Conservation (phyloP, 2,113 vertebrate species). For the Tragelaphus scriptus region DNA sequence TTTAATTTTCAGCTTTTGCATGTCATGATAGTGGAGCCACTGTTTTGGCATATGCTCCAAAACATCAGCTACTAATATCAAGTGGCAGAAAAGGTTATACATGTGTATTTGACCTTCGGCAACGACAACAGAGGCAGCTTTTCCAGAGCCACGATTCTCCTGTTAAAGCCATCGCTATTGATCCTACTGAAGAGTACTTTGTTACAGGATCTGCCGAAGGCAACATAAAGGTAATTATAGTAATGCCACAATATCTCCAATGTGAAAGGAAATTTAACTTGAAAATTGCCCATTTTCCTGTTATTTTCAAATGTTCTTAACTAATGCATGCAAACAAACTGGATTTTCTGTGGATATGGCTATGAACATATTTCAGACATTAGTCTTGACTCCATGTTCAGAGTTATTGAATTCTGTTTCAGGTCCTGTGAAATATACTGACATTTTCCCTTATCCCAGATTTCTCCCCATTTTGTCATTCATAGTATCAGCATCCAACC, state of each 20-base stretch:
- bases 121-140: constrained; percentile 88
- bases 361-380: background rate
- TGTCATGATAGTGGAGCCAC: constrained; percentile 97
- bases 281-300: background rate
- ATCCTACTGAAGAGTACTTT: constrained; percentile 92
- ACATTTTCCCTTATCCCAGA: background rate
- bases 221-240: constrained; percentile 91
- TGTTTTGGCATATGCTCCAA: constrained; percentile 91
- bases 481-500: background rate
- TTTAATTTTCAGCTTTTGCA: constrained; percentile 86
- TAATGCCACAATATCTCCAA: background rate
- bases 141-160: constrained; percentile 98
- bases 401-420: constrained; percentile 7
- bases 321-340: background rate
- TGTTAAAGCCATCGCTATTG: constrained; percentile 93
- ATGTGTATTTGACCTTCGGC: constrained; percentile 90
- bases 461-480: background rate
- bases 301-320: constrained; percentile 8
- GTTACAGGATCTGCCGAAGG: constrained; percentile 98
- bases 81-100: constrained; percentile 96
- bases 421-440: background rate
- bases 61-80: constrained; percentile 94
- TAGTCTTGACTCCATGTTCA: constrained; percentile 14
- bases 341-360: background rate
- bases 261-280: constrained; percentile 8